A percentile compares a stretch with the other conserved stretches of the same genome.
phyloP scores from a whole-genome alignment of 2,113 vertebrate species.

The Phoenicopterus ruber region DNA sequence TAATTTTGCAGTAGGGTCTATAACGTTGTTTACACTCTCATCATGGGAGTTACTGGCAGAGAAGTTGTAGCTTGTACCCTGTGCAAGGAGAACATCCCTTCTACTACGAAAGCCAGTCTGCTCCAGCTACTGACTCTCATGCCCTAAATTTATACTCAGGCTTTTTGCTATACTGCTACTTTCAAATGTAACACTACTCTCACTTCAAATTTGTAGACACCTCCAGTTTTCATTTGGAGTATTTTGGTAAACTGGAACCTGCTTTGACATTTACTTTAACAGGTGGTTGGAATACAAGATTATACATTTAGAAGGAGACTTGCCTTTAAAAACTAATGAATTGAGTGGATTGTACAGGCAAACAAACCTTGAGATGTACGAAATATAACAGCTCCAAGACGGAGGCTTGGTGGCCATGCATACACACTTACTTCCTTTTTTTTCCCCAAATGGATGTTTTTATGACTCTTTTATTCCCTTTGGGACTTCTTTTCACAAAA shows the following conservation, averaged over 20 bases:
- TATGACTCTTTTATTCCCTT: neutral
- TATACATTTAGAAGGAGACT: neutral
- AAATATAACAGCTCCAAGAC: neutral
- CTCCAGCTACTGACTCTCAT: neutral
- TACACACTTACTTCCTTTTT: neutral
- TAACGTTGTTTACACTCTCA: neutral
- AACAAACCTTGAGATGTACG: neutral
- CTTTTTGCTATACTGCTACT: neutral
- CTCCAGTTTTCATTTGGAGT: neutral
- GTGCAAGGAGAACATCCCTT: neutral
- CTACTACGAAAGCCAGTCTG: neutral
- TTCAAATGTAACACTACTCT: neutral
- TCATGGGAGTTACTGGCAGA: neutral
- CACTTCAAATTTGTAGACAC: neutral
- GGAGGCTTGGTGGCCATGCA: neutral
- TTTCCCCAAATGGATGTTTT: neutral
- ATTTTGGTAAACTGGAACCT: neutral
- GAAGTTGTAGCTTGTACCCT: neutral
- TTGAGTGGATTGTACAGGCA: neutral
- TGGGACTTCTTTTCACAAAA: neutral
- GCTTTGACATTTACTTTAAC: neutral
- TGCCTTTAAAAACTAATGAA: neutral
- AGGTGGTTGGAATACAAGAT: neutral
- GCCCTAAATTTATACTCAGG: neutral
- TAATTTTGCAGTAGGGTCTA: neutral